A percentile compares a stretch with the other conserved stretches of the same genome.
Evolutionary conservation across 1,140 invertebrate genomes (phyloP).

Genomic region (Linepithema humile): DNA sequence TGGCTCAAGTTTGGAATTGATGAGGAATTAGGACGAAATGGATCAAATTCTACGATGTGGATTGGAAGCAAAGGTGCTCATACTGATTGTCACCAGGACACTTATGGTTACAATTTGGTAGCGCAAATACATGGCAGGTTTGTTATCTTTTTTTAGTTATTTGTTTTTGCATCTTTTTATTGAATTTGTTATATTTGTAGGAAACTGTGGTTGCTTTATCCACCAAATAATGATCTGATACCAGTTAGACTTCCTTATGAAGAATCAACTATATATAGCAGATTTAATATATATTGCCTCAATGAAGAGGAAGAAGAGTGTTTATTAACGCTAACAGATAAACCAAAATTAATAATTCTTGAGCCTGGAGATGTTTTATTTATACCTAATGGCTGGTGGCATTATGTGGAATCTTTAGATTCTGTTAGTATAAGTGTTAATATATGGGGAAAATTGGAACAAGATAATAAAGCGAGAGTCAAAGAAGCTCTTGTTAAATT

Average conservation of each 20-base stretch:
- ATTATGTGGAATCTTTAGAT: slow-evolving; percentile 95
- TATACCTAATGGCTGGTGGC: slow-evolving; percentile 97
- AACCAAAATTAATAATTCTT: slow-evolving; percentile 86
- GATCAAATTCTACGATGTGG: slow-evolving; percentile 93
- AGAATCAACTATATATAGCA: slow-evolving; percentile 97
- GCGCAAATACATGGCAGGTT: slow-evolving; percentile 94
- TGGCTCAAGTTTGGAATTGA: slow-evolving; percentile 93
- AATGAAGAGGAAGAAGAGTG: slow-evolving; percentile 75
- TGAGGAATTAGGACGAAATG: slow-evolving; percentile 81
- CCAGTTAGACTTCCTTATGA: slow-evolving; percentile 97
- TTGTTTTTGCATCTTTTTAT: not conserved
- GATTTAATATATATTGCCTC: slow-evolving; percentile 91
- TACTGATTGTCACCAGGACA: slow-evolving; percentile 97
- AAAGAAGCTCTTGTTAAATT: slow-evolving; percentile 83
- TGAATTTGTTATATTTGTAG: slow-evolving; percentile 83
- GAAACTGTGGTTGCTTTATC: slow-evolving; percentile 97
- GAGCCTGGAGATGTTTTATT: slow-evolving; percentile 94
- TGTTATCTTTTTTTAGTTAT: slow-evolving; percentile 8
- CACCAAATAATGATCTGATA: slow-evolving; percentile 89
- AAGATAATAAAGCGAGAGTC: slow-evolving; percentile 78
- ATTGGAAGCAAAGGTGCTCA: slow-evolving; percentile 94
- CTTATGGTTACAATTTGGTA: slow-evolving; percentile 97
- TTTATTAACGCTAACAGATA: slow-evolving; percentile 64
- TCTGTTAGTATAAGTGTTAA: slow-evolving; percentile 91
- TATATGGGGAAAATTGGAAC: slow-evolving; percentile 92